These are phyloP conservation scores for Ceyx cyanopectus DNA, from an alignment of 2,113 vertebrate species.

Conservation along the genomic window DNA sequence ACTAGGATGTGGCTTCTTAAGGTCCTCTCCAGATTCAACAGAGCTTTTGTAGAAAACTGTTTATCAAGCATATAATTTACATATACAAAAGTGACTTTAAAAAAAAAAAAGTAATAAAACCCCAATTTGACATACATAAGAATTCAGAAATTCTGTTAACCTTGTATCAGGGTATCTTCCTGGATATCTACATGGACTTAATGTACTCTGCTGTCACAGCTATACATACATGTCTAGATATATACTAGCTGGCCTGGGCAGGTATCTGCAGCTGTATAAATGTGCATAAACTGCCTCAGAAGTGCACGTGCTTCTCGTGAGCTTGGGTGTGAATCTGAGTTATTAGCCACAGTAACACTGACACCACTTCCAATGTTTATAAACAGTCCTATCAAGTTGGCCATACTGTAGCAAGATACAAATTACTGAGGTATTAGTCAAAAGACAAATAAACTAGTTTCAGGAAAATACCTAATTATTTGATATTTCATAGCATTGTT, in stretches of 20 bases:
- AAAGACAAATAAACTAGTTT: neutral
- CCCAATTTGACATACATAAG: neutral
- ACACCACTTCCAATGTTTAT: neutral
- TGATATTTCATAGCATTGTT: neutral
- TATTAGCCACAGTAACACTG: neutral
- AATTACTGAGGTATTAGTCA: neutral
- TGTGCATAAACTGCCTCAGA: neutral
- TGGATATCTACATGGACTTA: neutral
- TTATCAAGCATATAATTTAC: neutral
- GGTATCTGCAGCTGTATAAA: neutral
- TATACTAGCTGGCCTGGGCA: neutral
- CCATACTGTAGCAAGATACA: neutral
- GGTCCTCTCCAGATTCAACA: neutral
- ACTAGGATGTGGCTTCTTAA: neutral
- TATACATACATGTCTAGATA: neutral
- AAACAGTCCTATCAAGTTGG: neutral
- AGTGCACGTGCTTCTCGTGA: fast-evolving
- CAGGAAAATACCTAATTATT: neutral
- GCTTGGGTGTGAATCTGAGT: neutral
- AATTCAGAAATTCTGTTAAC: neutral
- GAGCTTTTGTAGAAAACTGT: neutral
- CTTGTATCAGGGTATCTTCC: neutral
- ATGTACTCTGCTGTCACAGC: neutral
- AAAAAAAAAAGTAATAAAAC: neutral
- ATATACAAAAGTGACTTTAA: neutral